Percentiles rank a stretch among this genome's conserved stretches.
Conservation (phyloP, 2,888 invertebrate species). For the Nemoura dubitans region DNA sequence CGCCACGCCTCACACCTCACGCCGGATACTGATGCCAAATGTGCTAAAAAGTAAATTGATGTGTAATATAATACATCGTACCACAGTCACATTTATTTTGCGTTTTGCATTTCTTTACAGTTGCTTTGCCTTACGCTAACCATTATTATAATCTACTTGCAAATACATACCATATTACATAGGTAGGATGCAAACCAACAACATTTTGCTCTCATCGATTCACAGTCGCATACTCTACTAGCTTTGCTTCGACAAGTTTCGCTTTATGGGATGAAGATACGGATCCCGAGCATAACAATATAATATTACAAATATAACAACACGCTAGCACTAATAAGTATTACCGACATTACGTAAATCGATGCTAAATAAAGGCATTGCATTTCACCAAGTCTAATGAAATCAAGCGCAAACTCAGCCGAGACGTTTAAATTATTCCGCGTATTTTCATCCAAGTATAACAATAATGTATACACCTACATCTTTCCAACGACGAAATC, state of each 20-base stretch:
- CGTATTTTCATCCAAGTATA: background rate
- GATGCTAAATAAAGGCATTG: background rate
- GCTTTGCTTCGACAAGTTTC: background rate
- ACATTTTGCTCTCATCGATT: background rate
- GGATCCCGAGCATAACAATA: background rate
- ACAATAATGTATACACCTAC: background rate
- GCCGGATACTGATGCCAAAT: too few species aligned
- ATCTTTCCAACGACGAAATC: background rate
- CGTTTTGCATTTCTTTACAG: background rate
- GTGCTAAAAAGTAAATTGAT: too few species aligned
- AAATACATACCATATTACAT: too few species aligned
- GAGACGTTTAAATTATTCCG: background rate
- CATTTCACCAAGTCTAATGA: background rate
- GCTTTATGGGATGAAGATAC: background rate
- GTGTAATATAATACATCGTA: background rate
- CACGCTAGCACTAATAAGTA: background rate
- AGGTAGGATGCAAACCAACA: background rate
- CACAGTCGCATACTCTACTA: background rate
- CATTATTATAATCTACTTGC: background rate
- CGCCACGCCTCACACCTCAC: too few species aligned
- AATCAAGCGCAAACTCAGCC: background rate
- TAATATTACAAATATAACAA: background rate
- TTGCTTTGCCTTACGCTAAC: background rate
- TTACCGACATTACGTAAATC: background rate
- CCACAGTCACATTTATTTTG: constrained; percentile 4